Conservation (phyloP, 2,888 invertebrate species). For the Macrosiphum euphorbiae region DNA sequence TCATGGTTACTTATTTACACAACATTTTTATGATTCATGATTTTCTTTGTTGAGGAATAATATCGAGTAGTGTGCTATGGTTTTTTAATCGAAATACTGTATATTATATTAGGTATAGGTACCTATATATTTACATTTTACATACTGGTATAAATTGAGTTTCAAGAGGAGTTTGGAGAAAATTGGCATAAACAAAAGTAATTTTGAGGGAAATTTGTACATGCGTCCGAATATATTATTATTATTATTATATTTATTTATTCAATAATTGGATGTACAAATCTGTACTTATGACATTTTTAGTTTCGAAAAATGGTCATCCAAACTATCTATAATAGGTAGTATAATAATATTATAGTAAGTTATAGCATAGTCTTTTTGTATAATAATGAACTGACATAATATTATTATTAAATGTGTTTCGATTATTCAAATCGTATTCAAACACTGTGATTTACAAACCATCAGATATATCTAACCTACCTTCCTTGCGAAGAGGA, state of each 20-base stretch:
- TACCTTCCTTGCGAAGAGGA: neutral
- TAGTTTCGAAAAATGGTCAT: neutral
- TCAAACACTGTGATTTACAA: constrained; percentile 10
- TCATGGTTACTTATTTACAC: too few species aligned
- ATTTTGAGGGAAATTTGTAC: neutral
- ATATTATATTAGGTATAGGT: neutral
- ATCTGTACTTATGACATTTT: constrained; percentile 18
- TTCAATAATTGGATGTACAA: constrained; percentile 8
- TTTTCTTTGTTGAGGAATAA: too few species aligned
- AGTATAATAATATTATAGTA: neutral
- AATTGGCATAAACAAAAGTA: neutral
- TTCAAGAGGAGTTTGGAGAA: neutral
- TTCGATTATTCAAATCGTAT: constrained; percentile 20
- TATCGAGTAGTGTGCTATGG: too few species aligned
- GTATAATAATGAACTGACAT: neutral
- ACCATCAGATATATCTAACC: neutral
- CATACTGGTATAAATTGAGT: neutral
- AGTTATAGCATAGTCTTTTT: neutral
- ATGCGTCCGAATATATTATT: neutral
- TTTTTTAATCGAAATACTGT: neutral
- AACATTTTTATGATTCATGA: too few species aligned
- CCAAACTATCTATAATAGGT: neutral
- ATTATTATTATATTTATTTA: too few species aligned
- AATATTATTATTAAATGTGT: neutral
- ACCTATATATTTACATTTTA: neutral